Evolutionary conservation across 92 coral and sea anemone species (phyloP).

Genomic region (Porites evermanni): DNA sequence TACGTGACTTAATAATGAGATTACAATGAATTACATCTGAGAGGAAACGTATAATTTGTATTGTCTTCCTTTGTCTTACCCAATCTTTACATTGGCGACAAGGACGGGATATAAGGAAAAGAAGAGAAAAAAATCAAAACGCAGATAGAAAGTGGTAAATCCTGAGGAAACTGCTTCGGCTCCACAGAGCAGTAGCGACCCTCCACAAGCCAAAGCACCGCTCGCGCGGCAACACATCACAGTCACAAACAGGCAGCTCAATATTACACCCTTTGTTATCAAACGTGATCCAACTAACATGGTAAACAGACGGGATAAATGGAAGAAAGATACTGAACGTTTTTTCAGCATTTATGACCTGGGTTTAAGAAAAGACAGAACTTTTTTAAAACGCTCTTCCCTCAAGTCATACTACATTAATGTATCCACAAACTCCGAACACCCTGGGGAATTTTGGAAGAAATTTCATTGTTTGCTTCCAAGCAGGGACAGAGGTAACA

Average conservation of each 20-base stretch:
- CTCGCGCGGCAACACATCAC: too few relatives aligned
- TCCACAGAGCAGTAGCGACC: slow-evolving; percentile 28
- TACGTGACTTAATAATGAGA: too few relatives aligned
- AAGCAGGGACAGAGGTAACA: too few relatives aligned
- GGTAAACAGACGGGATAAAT: slow-evolving; percentile 36
- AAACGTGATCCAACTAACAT: slow-evolving; percentile 35
- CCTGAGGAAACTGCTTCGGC: background rate
- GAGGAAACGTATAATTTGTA: too few relatives aligned
- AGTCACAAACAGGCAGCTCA: slow-evolving; percentile 44
- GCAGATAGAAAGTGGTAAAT: slow-evolving; percentile 4
- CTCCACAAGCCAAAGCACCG: slow-evolving; percentile 37
- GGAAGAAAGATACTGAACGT: slow-evolving; percentile 44
- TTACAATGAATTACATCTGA: too few relatives aligned
- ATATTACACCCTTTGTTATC: slow-evolving; percentile 38
- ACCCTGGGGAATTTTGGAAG: too few relatives aligned
- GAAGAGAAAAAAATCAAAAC: slow-evolving; percentile 26
- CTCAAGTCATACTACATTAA: too few relatives aligned
- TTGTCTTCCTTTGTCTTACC: too few relatives aligned
- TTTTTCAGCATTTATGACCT: slow-evolving; percentile 46
- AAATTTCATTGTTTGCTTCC: too few relatives aligned
- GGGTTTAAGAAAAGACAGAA: slow-evolving; percentile 38
- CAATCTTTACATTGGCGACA: slow-evolving; percentile 31
- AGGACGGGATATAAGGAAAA: slow-evolving; percentile 28
- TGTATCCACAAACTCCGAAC: too few relatives aligned
- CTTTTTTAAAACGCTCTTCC: too few relatives aligned